phyloP scores from a whole-genome alignment of 1,140 invertebrate species.

The Pseudomyrmex gracilis region DNA sequence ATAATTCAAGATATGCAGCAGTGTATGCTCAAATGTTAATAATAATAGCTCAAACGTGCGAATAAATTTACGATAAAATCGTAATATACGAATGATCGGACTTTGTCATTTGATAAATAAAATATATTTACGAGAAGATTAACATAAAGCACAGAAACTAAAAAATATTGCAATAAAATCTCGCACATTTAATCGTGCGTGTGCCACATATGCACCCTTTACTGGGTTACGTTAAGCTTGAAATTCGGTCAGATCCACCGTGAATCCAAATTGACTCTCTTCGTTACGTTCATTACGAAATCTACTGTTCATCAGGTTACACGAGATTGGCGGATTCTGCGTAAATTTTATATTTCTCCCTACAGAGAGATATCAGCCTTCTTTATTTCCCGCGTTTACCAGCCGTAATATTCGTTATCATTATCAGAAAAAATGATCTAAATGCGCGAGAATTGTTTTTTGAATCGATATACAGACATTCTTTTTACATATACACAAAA shows the following conservation, averaged over 20 bases:
- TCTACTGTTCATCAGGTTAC: slow-evolving; percentile 52
- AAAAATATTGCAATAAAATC: slow-evolving; percentile 17
- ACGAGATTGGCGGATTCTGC: slow-evolving; percentile 36
- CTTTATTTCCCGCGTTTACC: background rate
- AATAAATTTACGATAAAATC: too few species aligned
- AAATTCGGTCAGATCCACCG: slow-evolving; percentile 41
- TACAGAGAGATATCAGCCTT: background rate
- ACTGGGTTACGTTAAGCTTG: slow-evolving; percentile 40
- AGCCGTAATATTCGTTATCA: background rate
- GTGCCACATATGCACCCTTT: slow-evolving; percentile 28
- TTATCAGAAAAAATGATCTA: background rate
- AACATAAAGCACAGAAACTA: background rate
- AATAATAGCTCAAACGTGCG: too few species aligned
- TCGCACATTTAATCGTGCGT: slow-evolving; percentile 12
- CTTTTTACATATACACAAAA: background rate
- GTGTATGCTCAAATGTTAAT: too few species aligned
- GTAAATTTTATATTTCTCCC: slow-evolving; percentile 42
- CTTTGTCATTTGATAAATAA: background rate
- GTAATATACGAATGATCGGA: too few species aligned
- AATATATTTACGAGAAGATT: background rate
- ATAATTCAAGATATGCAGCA: too few species aligned
- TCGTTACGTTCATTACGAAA: slow-evolving; percentile 57
- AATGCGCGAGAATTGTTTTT: background rate
- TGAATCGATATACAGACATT: background rate
- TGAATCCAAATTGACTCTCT: slow-evolving; percentile 55